These are phyloP conservation scores for Diacarnus erythraeanus DNA, from an alignment of 37 sponge, comb jelly and placozoan species.

Conservation along the genomic window DNA sequence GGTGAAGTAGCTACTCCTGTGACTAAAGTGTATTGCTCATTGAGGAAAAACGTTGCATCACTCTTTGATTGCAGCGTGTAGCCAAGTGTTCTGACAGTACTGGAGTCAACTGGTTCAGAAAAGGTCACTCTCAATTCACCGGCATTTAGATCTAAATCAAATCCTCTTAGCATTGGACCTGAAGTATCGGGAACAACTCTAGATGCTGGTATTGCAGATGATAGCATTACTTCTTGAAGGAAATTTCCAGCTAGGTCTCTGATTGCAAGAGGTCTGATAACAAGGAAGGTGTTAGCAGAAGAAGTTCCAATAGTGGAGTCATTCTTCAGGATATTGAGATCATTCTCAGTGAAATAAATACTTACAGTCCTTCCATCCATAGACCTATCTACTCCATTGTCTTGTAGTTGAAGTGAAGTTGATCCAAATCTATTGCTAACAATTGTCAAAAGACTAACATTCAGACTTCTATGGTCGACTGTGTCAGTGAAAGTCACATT, in stretches of 20 bases:
- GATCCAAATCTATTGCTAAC: slow-evolving; percentile 9
- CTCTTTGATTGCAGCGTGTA: slow-evolving; percentile 65
- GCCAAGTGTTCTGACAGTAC: slow-evolving; percentile 29
- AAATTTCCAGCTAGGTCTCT: slow-evolving; percentile 75
- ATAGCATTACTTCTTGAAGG: slow-evolving; percentile 28
- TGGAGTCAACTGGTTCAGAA: slow-evolving; percentile 69
- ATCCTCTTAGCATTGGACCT: slow-evolving; percentile 57
- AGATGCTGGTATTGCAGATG: slow-evolving; percentile 31
- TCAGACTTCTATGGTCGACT: slow-evolving; percentile 47
- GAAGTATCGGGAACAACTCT: slow-evolving; percentile 47
- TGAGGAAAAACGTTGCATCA: slow-evolving; percentile 58
- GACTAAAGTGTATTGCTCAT: slow-evolving; percentile 48
- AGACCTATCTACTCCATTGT: slow-evolving; percentile 38
- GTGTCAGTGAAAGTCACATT: slow-evolving; percentile 82
- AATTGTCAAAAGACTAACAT: slow-evolving; percentile 46
- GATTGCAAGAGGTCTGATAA: slow-evolving; percentile 54
- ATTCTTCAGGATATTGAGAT: slow-evolving; percentile 73
- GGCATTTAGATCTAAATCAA: slow-evolving; percentile 67
- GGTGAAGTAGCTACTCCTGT: slow-evolving; percentile 41
- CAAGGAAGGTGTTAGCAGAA: slow-evolving; percentile 50
- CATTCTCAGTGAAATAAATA: slow-evolving; percentile 18
- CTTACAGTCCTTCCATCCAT: slow-evolving; percentile 51
- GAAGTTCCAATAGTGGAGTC: slow-evolving; percentile 57
- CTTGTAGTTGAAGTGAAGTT: neutral
- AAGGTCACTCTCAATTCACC: slow-evolving; percentile 68